Evolutionary conservation across 2,113 vertebrate genomes (phyloP).

Genomic region (Columba janthina): DNA sequence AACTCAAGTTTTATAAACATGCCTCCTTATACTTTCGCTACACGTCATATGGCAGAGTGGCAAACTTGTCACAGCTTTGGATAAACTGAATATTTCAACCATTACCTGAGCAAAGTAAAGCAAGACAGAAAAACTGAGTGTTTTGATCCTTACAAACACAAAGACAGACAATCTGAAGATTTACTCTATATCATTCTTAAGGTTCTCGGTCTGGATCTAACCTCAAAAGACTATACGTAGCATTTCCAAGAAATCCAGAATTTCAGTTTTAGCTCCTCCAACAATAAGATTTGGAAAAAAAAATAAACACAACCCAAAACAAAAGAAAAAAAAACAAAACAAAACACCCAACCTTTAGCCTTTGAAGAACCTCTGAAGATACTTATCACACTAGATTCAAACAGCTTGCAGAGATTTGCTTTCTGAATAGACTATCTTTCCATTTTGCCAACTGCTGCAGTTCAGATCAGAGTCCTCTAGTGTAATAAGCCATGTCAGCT

Average conservation of each 20-base stretch:
- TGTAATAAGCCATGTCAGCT: background rate
- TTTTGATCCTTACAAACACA: background rate
- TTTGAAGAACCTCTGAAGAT: background rate
- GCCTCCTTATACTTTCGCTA: background rate
- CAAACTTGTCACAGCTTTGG: background rate
- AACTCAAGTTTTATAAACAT: background rate
- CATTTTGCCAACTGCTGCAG: background rate
- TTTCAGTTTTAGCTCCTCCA: background rate
- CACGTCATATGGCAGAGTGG: background rate
- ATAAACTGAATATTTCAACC: background rate
- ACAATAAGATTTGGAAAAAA: accelerated
- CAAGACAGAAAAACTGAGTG: background rate
- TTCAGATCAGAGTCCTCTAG: background rate
- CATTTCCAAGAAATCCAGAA: background rate
- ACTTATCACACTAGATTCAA: background rate
- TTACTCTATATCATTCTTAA: background rate
- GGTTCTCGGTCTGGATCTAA: background rate
- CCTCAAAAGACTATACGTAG: background rate
- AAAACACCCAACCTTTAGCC: background rate
- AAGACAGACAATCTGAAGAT: background rate
- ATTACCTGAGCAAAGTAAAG: background rate
- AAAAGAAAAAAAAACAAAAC: background rate
- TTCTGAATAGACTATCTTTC: background rate
- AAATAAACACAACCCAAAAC: background rate
- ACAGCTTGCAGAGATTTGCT: background rate